Percentiles rank a stretch among this genome's conserved stretches.
Evolutionary conservation across 2,113 vertebrate species (phyloP).

Genomic region (Todiramphus chloris): DNA sequence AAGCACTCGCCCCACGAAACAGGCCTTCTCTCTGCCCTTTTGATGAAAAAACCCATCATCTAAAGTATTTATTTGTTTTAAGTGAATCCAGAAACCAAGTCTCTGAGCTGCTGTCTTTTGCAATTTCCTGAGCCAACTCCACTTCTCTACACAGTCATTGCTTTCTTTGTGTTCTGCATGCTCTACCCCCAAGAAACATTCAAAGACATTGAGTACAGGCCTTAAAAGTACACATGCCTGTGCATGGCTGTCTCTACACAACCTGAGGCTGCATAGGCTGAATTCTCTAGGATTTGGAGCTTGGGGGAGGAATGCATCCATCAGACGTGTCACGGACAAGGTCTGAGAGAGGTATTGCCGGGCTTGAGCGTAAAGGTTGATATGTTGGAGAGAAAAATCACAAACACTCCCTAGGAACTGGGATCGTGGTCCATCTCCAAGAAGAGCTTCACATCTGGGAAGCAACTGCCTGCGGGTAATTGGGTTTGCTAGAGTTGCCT

Average conservation of each 20-base stretch:
- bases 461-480: constrained; percentile 74
- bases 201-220: background rate
- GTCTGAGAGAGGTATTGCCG: background rate
- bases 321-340: background rate
- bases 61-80: constrained; percentile 24
- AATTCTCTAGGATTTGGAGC: background rate
- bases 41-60: background rate
- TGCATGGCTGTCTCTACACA: background rate
- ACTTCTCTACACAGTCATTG: background rate
- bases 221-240: background rate
- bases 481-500: constrained; percentile 75
- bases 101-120: background rate
- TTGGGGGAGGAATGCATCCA: background rate
- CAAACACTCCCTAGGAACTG: constrained; percentile 43
- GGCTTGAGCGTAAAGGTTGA: background rate
- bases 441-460: constrained; percentile 73
- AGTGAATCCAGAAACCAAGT: constrained; percentile 23
- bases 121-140: constrained; percentile 36
- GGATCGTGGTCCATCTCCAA: constrained; percentile 51
- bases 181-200: constrained; percentile 6
- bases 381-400: constrained; percentile 16
- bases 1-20: background rate
- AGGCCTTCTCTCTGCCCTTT: background rate
- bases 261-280: constrained; percentile 8
- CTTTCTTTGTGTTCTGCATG: constrained; percentile 7